Conservation (phyloP, 2,113 vertebrate genomes). For the Choloepus hoffmanni region DNA sequence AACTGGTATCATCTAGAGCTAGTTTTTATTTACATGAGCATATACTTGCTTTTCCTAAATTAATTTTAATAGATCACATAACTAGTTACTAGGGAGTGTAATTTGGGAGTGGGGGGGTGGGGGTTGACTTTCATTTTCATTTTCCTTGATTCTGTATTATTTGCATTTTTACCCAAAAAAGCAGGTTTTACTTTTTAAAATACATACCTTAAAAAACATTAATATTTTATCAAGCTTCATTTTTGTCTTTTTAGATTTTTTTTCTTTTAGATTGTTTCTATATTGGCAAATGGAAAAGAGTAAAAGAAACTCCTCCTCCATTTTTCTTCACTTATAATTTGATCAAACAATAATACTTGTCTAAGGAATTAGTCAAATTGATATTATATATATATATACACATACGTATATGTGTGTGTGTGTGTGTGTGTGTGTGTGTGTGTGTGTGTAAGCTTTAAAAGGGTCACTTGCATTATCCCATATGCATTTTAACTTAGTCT, state of each 20-base stretch:
- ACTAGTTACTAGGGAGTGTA: background rate
- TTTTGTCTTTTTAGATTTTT: background rate
- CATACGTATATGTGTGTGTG: no score
- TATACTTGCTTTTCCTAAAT: background rate
- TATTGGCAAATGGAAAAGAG: background rate
- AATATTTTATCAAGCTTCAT: background rate
- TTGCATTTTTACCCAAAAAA: background rate
- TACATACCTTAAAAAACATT: background rate
- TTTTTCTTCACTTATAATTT: background rate
- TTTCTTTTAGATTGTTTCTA: background rate
- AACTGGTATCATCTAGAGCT: background rate
- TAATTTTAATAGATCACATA: constrained; percentile 32
- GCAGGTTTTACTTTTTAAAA: constrained; percentile 8
- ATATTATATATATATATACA: background rate
- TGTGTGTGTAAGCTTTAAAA: background rate
- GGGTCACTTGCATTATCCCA: background rate
- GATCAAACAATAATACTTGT: background rate
- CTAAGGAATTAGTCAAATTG: background rate
- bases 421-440: no score
- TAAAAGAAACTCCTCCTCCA: background rate
- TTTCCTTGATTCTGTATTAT: constrained; percentile 4
- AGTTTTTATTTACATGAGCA: background rate
- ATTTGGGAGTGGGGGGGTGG: background rate
- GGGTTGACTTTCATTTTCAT: constrained; percentile 10
- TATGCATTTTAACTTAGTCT: background rate